Evolutionary conservation across 2,797 vertebrate genomes (phyloP).

Genomic region (Bucorvus abyssinicus): DNA sequence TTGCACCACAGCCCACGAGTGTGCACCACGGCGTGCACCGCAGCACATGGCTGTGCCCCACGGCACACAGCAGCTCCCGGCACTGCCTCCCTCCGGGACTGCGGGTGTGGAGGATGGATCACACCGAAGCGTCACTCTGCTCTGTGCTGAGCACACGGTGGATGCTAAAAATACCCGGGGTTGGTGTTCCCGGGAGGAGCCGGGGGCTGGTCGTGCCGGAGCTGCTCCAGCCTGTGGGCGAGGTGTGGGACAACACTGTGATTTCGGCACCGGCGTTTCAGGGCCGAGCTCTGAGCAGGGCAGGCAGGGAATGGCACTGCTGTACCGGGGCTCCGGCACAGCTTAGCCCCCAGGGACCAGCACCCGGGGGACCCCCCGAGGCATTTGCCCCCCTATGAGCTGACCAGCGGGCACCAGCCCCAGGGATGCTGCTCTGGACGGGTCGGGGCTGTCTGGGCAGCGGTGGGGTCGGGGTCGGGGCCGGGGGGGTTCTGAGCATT

Average conservation of each 20-base stretch:
- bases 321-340: accelerated
- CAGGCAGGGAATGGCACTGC: not conserved
- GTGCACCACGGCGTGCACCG: too few species aligned
- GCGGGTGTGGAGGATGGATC: not conserved
- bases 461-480: not conserved
- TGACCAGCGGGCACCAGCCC: accelerated
- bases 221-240: too few species aligned
- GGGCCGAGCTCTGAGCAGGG: accelerated
- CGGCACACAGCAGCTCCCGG: not conserved
- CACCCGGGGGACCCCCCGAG: accelerated
- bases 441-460: accelerated
- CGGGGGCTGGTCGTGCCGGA: accelerated
- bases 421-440: not conserved
- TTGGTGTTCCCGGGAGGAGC: not conserved
- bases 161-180: not conserved
- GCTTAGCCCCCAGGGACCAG: not conserved
- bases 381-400: too few species aligned
- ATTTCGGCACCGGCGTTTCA: accelerated
- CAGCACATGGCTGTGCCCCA: accelerated
- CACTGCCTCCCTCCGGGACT: not conserved
- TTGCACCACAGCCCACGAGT: accelerated
- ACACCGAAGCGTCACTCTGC: accelerated
- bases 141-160: not conserved
- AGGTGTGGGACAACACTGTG: not conserved
- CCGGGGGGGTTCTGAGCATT: not conserved